phyloP scores from a whole-genome alignment of 2,888 invertebrate species.

The Ennomos fuscantarius region DNA sequence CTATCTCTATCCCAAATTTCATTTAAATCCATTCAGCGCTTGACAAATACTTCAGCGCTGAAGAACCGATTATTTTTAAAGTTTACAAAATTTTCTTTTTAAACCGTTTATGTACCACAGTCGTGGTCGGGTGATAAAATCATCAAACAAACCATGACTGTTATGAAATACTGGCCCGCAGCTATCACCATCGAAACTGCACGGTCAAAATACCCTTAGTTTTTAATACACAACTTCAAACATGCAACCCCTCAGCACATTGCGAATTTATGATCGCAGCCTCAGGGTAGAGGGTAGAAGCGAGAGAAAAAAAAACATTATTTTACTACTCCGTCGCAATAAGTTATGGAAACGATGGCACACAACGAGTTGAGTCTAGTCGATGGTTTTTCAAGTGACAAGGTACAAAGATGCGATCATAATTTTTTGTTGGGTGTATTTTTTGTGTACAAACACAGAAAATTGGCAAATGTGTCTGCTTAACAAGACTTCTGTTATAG shows the following conservation, averaged over 20 bases:
- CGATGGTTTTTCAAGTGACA: conserved; percentile 4
- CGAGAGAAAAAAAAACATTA: conserved; percentile 5
- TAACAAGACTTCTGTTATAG: conserved; percentile 21
- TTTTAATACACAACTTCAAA: conserved; percentile 33
- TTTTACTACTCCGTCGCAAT: conserved; percentile 10
- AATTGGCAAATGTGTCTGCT: conserved; percentile 26
- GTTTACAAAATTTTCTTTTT: no score
- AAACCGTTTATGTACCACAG: no score
- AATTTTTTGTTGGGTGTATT: not conserved
- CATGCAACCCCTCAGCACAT: conserved; percentile 29
- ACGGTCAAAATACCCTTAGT: conserved; percentile 18
- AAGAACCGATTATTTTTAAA: no score
- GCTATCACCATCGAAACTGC: conserved; percentile 9
- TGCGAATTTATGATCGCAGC: conserved; percentile 38
- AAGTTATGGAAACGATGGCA: not conserved
- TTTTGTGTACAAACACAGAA: conserved; percentile 19
- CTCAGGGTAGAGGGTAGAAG: conserved; percentile 20
- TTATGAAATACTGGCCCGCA: conserved; percentile 20
- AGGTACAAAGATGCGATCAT: not conserved
- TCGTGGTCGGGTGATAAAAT: conserved; percentile 11
- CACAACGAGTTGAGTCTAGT: not conserved
- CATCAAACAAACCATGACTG: conserved; percentile 20
- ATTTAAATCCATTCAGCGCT: no score
- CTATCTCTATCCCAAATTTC: no score
- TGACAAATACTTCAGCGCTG: no score